Evolutionary conservation across 2,113 vertebrate genomes (phyloP).

Genomic region (Mungos mungo): DNA sequence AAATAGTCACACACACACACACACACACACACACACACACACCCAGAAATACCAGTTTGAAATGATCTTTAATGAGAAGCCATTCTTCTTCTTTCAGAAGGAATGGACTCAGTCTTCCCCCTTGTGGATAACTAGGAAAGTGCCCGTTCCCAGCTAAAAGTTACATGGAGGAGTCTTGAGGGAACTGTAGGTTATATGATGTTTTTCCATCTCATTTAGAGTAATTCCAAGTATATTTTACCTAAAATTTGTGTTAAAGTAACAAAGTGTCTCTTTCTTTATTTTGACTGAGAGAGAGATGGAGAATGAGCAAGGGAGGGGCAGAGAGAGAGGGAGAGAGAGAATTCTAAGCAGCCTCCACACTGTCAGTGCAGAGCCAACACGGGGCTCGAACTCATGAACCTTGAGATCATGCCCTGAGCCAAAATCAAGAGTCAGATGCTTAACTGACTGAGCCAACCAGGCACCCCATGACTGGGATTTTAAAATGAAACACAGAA

Average conservation of each 20-base stretch:
- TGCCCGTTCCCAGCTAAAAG: background rate
- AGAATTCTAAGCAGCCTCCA: too few relatives aligned
- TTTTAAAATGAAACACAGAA: background rate
- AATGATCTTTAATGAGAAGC: conserved; percentile 40
- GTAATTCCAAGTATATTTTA: background rate
- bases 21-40: background rate
- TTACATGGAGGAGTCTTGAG: background rate
- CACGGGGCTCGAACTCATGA: too few relatives aligned
- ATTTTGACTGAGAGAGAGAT: too few relatives aligned
- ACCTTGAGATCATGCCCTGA: too few relatives aligned
- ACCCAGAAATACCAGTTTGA: conserved; percentile 18
- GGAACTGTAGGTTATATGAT: background rate
- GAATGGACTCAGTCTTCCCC: conserved; percentile 59
- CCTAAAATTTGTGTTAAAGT: background rate
- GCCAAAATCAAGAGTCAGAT: too few relatives aligned
- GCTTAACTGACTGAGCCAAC: too few relatives aligned
- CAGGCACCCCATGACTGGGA: background rate
- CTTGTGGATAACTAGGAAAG: conserved; percentile 65
- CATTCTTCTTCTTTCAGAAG: background rate
- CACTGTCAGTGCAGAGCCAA: too few relatives aligned
- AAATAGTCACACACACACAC: background rate
- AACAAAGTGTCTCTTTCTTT: background rate
- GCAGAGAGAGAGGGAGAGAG: too few relatives aligned
- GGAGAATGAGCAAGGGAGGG: too few relatives aligned
- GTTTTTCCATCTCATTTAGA: conserved; percentile 6